These are phyloP conservation scores for Pipra filicauda DNA, from an alignment of 2,113 vertebrate species.

Conservation along the genomic window DNA sequence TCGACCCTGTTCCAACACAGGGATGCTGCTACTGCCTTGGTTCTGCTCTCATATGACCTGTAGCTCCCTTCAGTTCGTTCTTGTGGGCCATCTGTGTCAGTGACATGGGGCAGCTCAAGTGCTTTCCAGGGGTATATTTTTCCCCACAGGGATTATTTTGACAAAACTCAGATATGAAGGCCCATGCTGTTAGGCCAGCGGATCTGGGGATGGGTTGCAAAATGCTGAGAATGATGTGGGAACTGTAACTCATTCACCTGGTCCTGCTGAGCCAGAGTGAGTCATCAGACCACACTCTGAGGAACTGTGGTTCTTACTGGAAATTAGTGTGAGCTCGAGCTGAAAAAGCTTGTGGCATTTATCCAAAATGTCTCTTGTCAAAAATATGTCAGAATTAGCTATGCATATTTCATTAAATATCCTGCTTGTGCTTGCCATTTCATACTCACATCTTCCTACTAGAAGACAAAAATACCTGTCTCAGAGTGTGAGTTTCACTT, in stretches of 20 bases:
- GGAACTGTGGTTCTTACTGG: neutral
- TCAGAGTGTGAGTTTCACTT: neutral
- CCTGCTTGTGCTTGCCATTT: neutral
- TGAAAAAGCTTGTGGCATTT: neutral
- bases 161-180: neutral
- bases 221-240: neutral
- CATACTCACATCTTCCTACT: neutral
- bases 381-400: neutral
- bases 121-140: neutral
- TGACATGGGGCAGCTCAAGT: neutral
- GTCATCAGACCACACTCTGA: rapidly evolving
- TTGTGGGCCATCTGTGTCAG: neutral
- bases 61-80: neutral
- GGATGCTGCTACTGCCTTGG: neutral
- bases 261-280: neutral
- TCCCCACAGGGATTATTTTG: neutral
- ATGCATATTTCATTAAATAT: neutral
- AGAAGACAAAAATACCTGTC: neutral
- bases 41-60: neutral
- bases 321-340: neutral
- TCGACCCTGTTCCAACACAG: rapidly evolving
- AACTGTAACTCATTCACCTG: neutral
- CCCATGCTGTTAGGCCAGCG: neutral
- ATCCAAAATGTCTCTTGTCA: neutral
- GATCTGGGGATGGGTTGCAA: neutral